Evolutionary conservation across 2,113 vertebrate species (phyloP).

Genomic region (Brachypteracias leptosomus): DNA sequence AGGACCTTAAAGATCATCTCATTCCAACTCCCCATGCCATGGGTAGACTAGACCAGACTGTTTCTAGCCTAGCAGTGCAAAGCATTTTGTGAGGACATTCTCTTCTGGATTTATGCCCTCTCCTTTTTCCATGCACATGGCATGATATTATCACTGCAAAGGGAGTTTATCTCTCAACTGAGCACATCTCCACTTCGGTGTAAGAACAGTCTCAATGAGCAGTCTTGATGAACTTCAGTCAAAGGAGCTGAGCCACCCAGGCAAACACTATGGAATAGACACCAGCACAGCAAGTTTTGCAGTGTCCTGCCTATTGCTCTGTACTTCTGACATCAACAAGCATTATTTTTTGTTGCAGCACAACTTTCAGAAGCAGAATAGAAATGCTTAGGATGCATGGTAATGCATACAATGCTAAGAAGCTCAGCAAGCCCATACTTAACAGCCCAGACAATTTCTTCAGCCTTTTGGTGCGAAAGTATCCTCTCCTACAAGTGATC

Average conservation of each 20-base stretch:
- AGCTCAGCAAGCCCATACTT: neutral
- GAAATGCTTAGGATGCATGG: neutral
- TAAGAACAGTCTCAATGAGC: neutral
- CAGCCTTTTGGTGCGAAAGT: neutral
- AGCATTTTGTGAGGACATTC: neutral
- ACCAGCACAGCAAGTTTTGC: neutral
- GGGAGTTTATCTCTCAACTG: neutral
- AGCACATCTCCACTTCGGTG: neutral
- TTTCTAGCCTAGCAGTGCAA: neutral
- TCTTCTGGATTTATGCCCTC: neutral
- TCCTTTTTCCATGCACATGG: rapidly evolving
- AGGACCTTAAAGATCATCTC: too few species aligned
- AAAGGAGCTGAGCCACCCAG: neutral
- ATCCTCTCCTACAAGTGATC: neutral
- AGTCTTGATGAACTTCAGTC: neutral
- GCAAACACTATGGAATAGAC: neutral
- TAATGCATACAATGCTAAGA: neutral
- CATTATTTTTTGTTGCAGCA: neutral
- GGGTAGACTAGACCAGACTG: neutral
- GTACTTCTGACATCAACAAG: neutral
- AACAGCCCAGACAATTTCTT: neutral
- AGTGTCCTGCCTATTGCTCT: neutral
- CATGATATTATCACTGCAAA: neutral
- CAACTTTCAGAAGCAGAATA: neutral
- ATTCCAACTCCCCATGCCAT: too few species aligned